Conservation (phyloP, 64 coral and sea anemone species). For the Pachyseris speciosa region DNA sequence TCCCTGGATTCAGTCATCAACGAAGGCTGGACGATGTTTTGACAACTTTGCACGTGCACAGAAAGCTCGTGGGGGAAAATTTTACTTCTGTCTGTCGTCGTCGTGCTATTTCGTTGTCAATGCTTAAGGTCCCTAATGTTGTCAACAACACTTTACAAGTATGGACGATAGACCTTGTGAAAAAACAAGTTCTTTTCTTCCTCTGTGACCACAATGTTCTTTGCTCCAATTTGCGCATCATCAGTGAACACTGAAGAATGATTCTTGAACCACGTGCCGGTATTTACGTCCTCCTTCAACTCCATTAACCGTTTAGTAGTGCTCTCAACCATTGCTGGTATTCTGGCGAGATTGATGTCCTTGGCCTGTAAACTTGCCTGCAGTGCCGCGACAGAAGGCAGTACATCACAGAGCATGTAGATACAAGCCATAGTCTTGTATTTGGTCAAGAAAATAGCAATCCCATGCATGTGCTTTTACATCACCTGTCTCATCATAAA, state of each 20-base stretch:
- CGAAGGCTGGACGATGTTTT: too few relatives aligned
- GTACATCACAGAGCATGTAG: neutral
- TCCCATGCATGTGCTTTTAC: conserved; percentile 24
- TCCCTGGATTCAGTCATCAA: too few relatives aligned
- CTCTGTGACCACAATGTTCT: neutral
- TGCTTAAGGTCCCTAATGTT: too few relatives aligned
- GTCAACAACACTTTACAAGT: neutral
- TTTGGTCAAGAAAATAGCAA: neutral
- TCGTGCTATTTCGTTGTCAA: too few relatives aligned
- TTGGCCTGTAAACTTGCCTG: neutral
- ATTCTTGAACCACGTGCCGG: neutral
- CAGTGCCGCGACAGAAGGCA: neutral
- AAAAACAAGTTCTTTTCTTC: neutral
- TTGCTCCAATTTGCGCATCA: neutral
- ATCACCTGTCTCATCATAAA: conserved; percentile 20
- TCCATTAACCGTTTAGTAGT: neutral
- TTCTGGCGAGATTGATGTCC: neutral
- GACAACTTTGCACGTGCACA: too few relatives aligned
- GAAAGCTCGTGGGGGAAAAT: too few relatives aligned
- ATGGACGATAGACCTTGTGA: neutral
- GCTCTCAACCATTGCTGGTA: neutral
- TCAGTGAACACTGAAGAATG: neutral
- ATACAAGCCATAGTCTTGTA: neutral
- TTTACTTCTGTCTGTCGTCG: too few relatives aligned
- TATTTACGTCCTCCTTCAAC: neutral